Evolutionary conservation across 2,888 invertebrate species (phyloP), one percentile per base, ranked within the genome.

Genomic region (Netelia virgata): DNA sequence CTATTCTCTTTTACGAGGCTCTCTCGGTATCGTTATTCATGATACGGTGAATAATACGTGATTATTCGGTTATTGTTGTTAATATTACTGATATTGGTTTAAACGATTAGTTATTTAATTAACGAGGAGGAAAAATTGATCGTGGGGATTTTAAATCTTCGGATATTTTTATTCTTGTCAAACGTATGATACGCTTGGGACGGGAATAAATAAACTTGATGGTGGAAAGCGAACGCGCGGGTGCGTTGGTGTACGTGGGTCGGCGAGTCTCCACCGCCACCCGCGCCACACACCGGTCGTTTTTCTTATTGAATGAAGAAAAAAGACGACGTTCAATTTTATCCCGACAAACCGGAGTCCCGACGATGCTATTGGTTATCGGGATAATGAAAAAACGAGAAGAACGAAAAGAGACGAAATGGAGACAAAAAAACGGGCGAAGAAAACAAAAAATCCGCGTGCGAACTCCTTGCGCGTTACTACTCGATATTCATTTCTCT

Each of bases 311-410:
- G 59, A 53, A 20, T 47, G 28, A 16, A 53, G 20, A 53, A 78
- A 16, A 16, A 16, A 41, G 16, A 57, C 11, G 78, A 70, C 63
- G n/a, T 57, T 82, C 70, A 57, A 82, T 82, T 82, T 64, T 70
- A 82, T 70, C 36, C 43, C 63, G 20, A 36, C 18, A 76, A 82
- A 76, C 55, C 70, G 20, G 63, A 66, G 76, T 76, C n/a, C 6
- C 11, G n/a, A 20, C 63, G n/a, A 28, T 1, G 18, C 28, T 59
- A 3, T 47, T 14, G 55, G n/a, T 55, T 75, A 63, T 75, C 59
- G 20, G 43, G 43, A 36, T 43, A 64, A 43, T n/a, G 3, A 41
- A 9, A 11, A 70, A 36, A 36, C 36, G 36, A 36, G 28, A 28
- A 3, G 28, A 5, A 28, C 5, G 28, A 28, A 28, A 28, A 28